Percentiles rank a stretch among this genome's conserved stretches.
These are phyloP conservation scores for Machimus atricapillus DNA, from an alignment of 2,888 invertebrate species.

Conservation along the genomic window DNA sequence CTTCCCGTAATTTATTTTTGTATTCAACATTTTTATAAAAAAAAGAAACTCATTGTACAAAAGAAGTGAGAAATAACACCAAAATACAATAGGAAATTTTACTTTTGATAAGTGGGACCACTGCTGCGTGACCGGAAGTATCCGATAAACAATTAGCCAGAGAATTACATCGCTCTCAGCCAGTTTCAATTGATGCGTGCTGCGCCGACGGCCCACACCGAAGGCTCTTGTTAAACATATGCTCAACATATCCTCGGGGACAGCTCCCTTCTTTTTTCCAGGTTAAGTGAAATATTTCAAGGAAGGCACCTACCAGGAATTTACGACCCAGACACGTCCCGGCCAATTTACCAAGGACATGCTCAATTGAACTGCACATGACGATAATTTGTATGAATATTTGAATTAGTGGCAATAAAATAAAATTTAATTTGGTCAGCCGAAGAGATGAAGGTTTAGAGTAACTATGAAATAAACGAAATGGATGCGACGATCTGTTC, in stretches of 20 bases:
- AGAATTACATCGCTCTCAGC: slow-evolving; percentile 27
- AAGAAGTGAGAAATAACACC: not conserved
- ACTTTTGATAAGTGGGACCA: slow-evolving; percentile 16
- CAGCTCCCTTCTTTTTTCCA: slow-evolving; percentile 3
- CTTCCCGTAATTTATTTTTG: not conserved
- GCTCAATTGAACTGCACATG: slow-evolving; percentile 35
- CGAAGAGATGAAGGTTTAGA: not conserved
- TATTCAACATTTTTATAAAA: not conserved
- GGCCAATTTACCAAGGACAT: slow-evolving; percentile 39
- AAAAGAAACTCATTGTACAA: not conserved
- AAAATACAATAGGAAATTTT: not conserved
- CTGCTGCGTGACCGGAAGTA: slow-evolving; percentile 50
- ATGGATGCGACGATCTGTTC: not conserved
- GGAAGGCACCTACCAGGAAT: not conserved
- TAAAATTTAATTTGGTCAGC: not conserved
- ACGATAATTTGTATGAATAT: slow-evolving; percentile 20
- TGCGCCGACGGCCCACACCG: slow-evolving; percentile 11
- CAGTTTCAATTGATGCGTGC: slow-evolving; percentile 36
- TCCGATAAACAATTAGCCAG: slow-evolving; percentile 49
- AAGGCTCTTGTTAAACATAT: slow-evolving; percentile 43
- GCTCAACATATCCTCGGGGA: slow-evolving; percentile 37
- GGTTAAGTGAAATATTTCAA: slow-evolving; percentile 32
- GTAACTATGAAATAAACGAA: not conserved
- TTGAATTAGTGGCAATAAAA: not conserved
- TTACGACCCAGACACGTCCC: slow-evolving; percentile 10